A percentile compares a stretch with the other conserved stretches of the same genome.
Conservation (phyloP, 92 coral and sea anemone species). For the Paramuricea clavata region DNA sequence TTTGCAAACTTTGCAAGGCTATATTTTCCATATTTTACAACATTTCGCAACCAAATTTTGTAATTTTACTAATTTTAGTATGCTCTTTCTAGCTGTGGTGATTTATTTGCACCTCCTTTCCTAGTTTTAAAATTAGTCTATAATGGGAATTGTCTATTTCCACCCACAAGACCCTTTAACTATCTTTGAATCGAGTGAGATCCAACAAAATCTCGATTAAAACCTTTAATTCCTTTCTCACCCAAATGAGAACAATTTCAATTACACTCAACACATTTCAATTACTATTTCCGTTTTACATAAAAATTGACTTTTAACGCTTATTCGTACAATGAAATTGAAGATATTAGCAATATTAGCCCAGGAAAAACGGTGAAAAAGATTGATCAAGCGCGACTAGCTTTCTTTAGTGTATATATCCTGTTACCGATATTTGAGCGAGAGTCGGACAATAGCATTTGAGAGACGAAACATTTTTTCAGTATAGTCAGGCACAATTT, state of each 20-base stretch:
- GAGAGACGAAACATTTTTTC: background rate
- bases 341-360: slow-evolving; percentile 29
- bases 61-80: no score
- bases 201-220: no score
- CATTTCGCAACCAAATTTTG: no score
- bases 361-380: slow-evolving; percentile 10
- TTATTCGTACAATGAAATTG: background rate
- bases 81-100: no score
- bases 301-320: background rate
- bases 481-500: background rate
- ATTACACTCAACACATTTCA: background rate
- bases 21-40: no score
- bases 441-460: background rate
- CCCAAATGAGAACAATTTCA: background rate
- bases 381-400: background rate
- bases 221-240: background rate
- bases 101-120: no score
- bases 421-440: slow-evolving; percentile 32
- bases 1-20: no score
- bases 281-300: background rate
- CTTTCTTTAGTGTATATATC: background rate
- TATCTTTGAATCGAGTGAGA: no score
- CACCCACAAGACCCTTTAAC: background rate
- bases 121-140: no score
- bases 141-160: background rate